A percentile compares a stretch with the other conserved stretches of the same genome.
Conservation (phyloP, 2,888 invertebrate genomes). For the Cheilosia vernalis region DNA sequence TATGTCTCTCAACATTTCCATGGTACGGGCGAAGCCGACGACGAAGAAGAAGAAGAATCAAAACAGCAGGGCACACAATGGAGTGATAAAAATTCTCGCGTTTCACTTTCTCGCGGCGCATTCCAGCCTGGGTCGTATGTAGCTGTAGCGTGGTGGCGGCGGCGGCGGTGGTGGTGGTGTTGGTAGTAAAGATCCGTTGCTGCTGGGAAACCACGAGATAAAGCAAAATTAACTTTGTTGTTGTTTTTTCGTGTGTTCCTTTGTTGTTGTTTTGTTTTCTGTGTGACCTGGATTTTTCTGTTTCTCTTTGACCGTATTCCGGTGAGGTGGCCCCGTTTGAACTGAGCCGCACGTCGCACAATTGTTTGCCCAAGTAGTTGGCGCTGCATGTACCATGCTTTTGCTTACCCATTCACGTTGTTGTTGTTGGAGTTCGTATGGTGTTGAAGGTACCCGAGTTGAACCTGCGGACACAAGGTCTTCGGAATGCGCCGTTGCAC, state of each 20-base stretch:
- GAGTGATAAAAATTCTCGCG: conserved; percentile 74
- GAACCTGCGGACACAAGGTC: conserved; percentile 70
- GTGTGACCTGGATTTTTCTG: conserved; percentile 66
- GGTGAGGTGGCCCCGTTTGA: conserved; percentile 62
- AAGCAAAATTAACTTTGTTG: conserved; percentile 55
- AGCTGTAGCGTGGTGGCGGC: neutral
- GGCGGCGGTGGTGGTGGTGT: neutral
- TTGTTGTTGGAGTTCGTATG: conserved; percentile 7
- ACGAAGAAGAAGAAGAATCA: conserved; percentile 30
- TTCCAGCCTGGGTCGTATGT: conserved; percentile 34
- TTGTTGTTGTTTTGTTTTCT: conserved; percentile 33
- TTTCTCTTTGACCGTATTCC: conserved; percentile 63
- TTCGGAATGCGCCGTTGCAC: conserved; percentile 67
- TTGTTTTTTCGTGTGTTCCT: conserved; percentile 7
- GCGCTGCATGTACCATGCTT: conserved; percentile 30
- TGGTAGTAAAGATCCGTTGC: conserved; percentile 14
- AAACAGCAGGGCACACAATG: conserved; percentile 64
- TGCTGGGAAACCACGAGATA: conserved; percentile 52
- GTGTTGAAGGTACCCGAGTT: conserved; percentile 40
- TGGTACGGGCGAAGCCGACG: neutral
- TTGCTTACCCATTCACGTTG: conserved; percentile 30
- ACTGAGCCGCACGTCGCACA: conserved; percentile 22
- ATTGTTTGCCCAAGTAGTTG: conserved; percentile 55
- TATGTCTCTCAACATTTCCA: neutral
- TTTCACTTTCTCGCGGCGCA: conserved; percentile 71